A percentile compares a stretch with the other conserved stretches of the same genome.
Evolutionary conservation across 2,888 invertebrate species (phyloP).

Genomic region (Dendrolimus houi): DNA sequence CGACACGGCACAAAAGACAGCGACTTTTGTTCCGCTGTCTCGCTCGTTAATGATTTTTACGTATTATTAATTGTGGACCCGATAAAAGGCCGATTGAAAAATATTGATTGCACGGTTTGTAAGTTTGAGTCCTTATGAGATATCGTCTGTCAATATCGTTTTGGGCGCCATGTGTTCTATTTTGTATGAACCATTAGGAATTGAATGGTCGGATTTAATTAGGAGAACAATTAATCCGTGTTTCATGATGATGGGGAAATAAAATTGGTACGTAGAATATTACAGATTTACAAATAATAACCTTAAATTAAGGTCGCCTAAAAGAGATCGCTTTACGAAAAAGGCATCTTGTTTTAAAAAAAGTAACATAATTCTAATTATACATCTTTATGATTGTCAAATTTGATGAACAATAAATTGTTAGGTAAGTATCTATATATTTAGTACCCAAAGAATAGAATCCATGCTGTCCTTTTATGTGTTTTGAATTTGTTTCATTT

Average conservation of each 20-base stretch:
- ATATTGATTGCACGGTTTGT: conserved; percentile 55
- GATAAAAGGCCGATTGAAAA: conserved; percentile 66
- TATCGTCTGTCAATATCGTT: conserved; percentile 8
- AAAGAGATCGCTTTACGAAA: too few species aligned
- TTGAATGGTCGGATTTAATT: not conserved
- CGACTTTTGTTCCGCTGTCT: conserved; percentile 73
- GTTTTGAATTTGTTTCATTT: too few species aligned
- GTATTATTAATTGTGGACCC: conserved; percentile 69
- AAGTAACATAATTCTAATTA: too few species aligned
- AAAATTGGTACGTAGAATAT: not conserved
- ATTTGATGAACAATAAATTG: too few species aligned
- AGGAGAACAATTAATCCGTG: not conserved
- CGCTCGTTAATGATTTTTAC: conserved; percentile 72
- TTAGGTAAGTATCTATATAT: too few species aligned
- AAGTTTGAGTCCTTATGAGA: conserved; percentile 21
- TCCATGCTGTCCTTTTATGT: too few species aligned
- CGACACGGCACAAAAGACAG: conserved; percentile 64
- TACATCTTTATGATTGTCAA: too few species aligned
- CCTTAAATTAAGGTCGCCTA: too few species aligned
- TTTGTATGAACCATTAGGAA: not conserved
- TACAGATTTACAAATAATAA: too few species aligned
- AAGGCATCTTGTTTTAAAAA: too few species aligned
- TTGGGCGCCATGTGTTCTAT: not conserved
- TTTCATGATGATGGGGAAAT: not conserved
- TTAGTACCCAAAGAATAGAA: too few species aligned